A percentile compares a stretch with the other conserved stretches of the same genome.
Evolutionary conservation across 2,113 vertebrate genomes (phyloP).

Genomic region (Aleadryas rufinucha): DNA sequence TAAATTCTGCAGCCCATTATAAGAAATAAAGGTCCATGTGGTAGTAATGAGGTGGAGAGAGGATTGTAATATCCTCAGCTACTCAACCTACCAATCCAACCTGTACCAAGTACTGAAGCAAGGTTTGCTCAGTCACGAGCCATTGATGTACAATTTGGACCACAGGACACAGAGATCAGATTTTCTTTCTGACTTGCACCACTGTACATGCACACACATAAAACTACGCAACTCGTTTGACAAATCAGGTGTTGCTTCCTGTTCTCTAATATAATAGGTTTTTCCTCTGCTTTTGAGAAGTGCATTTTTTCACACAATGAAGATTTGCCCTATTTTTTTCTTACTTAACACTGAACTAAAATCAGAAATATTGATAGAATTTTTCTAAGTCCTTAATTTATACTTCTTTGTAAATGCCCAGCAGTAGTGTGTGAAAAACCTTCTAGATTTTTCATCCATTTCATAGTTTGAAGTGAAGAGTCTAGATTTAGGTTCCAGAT

Average conservation of each 20-base stretch:
- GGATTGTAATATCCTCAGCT: background rate
- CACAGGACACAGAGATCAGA: background rate
- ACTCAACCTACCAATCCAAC: background rate
- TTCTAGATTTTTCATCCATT: background rate
- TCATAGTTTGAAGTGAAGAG: background rate
- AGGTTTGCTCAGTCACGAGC: background rate
- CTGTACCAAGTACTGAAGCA: background rate
- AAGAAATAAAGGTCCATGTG: background rate
- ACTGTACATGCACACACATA: background rate
- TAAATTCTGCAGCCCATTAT: background rate
- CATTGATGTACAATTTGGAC: background rate
- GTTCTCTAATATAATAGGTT: background rate
- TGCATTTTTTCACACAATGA: background rate
- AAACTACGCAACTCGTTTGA: background rate
- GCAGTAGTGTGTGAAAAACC: background rate
- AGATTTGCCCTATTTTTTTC: background rate
- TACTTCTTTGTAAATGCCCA: background rate
- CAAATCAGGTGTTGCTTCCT: background rate
- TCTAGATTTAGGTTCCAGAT: background rate
- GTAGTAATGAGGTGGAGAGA: background rate
- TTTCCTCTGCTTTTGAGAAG: background rate
- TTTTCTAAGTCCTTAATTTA: background rate
- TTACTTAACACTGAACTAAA: background rate
- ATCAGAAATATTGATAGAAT: background rate
- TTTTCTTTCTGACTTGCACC: background rate